phyloP scores from a whole-genome alignment of 2,797 vertebrate species.

The Phoxinus dragarum region DNA sequence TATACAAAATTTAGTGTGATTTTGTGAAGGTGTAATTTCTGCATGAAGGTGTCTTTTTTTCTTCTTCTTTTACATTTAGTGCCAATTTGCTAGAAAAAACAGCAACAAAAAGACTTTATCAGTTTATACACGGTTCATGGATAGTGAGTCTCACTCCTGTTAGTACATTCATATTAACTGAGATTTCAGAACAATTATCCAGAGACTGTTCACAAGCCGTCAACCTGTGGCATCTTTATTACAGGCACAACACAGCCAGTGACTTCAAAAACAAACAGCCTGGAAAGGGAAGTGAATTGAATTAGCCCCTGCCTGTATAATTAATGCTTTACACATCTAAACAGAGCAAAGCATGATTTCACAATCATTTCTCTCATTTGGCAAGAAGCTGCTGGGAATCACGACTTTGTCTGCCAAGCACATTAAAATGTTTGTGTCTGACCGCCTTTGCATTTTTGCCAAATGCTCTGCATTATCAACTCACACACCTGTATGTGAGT shows the following conservation, averaged over 20 bases:
- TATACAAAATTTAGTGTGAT: background rate
- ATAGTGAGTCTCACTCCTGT: too few species aligned
- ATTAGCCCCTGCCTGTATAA: conserved; percentile 37
- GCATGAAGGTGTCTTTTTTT: too few species aligned
- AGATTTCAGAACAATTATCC: conserved; percentile 9
- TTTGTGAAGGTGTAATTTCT: background rate
- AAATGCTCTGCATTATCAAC: conserved; percentile 38
- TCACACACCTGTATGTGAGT: conserved; percentile 3
- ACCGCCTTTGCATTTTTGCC: conserved; percentile 31
- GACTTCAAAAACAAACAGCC: conserved; percentile 36
- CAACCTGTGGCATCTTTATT: conserved; percentile 40
- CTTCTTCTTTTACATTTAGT: background rate
- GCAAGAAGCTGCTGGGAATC: conserved; percentile 34
- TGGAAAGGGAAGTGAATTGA: conserved; percentile 38
- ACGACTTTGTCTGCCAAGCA: conserved; percentile 35
- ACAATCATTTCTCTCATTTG: conserved; percentile 41
- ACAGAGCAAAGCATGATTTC: conserved; percentile 13
- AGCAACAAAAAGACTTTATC: background rate
- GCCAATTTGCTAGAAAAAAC: background rate
- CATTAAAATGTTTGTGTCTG: conserved; percentile 35
- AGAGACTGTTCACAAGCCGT: conserved; percentile 13
- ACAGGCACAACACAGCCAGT: background rate
- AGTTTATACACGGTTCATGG: background rate
- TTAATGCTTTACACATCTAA: conserved; percentile 43
- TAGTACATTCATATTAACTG: conserved; percentile 2